Base-by-base conservation (phyloP, 2,113 vertebrate genomes). In the Gavia stellata region DNA sequence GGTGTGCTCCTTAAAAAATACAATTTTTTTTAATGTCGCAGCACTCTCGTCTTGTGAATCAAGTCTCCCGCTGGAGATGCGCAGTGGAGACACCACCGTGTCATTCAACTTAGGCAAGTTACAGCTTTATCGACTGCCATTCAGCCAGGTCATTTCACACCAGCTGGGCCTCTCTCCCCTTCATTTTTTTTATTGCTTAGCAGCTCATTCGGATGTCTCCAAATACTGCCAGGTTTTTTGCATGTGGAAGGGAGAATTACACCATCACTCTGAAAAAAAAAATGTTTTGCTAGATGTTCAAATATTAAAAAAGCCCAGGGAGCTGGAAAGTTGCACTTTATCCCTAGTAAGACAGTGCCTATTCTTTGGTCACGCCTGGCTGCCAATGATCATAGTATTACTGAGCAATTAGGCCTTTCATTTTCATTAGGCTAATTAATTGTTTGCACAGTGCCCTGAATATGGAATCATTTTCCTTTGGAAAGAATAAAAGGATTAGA, bases 391-490 rank as follows among this genome's bases (percentile, higher is more conserved):
- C 5, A 0, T 80, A 65, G 56, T 96, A 93, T 95, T 66, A 91
- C 86, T 3, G n/a, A 91, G 95, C 86, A 95, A 96, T 96, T 93
- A 97, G 55, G 49, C 72, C 90, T 94, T 95, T 96, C 94, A 95
- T 96, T 96, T 94, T 95, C 20, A 75, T 96, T 95, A 88, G 87
- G 85, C 90, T 97, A 97, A 97, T 97, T 96, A 97, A 97, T 96
- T 95, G 95, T 95, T 96, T 97, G 92, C 93, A 96, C 90, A 94
- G 81, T 62, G 82, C 80, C 62, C 86, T 94, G 91, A 91, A 92
- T 96, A 52, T 92, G 61, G 81, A 86, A 94, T 86, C 68, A 50
- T 86, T 96, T 88, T 90, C 75, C 85, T 96, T 92, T 86, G 91
- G 72, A 95, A 89, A 70, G 71, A 84, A 86, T 91, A 84, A 94